phyloP scores from a whole-genome alignment of 2,888 invertebrate species.

The Epirrita christyi region DNA sequence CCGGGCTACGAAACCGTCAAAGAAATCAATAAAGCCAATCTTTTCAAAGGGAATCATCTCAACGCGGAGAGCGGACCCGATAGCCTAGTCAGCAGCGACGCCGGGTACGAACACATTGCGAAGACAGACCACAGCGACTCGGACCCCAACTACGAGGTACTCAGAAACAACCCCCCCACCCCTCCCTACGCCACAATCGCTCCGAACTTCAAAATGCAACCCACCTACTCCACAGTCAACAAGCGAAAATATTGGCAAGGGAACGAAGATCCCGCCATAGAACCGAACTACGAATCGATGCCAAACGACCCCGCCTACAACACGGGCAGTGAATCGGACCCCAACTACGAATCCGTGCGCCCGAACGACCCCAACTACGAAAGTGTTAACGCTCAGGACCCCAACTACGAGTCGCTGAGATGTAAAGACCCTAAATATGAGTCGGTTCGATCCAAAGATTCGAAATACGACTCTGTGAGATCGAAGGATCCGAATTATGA shows the following conservation, averaged over 20 bases:
- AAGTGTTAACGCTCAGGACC: slow-evolving; percentile 87
- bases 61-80: slow-evolving; percentile 83
- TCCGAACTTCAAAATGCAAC: slow-evolving; percentile 72
- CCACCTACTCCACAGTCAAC: slow-evolving; percentile 84
- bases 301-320: slow-evolving; percentile 86
- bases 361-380: slow-evolving; percentile 89
- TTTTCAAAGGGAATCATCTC: slow-evolving; percentile 62
- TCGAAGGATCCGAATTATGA: slow-evolving; percentile 91
- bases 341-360: slow-evolving; percentile 88
- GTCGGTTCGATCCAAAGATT: slow-evolving; percentile 79
- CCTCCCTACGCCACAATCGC: slow-evolving; percentile 80
- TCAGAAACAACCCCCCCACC: slow-evolving; percentile 84
- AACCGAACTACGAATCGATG: slow-evolving; percentile 92
- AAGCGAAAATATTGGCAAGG: slow-evolving; percentile 83
- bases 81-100: slow-evolving; percentile 86
- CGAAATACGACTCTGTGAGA: slow-evolving; percentile 90
- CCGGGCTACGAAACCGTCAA: slow-evolving; percentile 88
- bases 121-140: slow-evolving; percentile 80
- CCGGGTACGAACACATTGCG: slow-evolving; percentile 89
- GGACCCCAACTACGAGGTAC: slow-evolving; percentile 93
- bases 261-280: slow-evolving; percentile 83
- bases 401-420: slow-evolving; percentile 88
- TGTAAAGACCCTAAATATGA: slow-evolving; percentile 87
- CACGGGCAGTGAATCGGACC: slow-evolving; percentile 90
- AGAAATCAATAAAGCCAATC: slow-evolving; percentile 64